These are phyloP conservation scores for Pseudochirops cupreus DNA, from an alignment of 2,797 vertebrate species.

Conservation along the genomic window DNA sequence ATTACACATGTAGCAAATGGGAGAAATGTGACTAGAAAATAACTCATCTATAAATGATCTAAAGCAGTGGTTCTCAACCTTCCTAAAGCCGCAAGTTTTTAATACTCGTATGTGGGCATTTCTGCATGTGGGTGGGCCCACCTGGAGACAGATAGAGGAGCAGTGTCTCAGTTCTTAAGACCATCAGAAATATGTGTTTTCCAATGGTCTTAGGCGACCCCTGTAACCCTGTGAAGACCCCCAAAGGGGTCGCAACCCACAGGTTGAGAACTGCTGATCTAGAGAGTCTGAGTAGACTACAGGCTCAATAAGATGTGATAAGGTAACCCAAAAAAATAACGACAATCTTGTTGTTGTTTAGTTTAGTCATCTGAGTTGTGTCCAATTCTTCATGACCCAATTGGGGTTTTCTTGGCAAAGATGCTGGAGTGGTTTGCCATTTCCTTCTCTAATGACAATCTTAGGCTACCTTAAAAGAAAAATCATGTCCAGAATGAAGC, in stretches of 20 bases:
- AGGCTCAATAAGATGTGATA: not conserved
- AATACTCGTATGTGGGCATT: too few species aligned
- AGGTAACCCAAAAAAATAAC: not conserved
- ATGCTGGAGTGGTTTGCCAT: not conserved
- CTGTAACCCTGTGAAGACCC: too few species aligned
- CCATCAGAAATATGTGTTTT: too few species aligned
- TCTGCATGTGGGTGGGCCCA: too few species aligned
- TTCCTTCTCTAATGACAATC: not conserved
- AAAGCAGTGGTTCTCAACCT: too few species aligned
- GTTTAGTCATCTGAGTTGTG: not conserved
- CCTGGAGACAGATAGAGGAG: too few species aligned
- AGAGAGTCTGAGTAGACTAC: not conserved
- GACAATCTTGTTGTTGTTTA: not conserved
- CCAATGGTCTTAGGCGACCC: too few species aligned
- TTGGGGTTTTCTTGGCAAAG: not conserved
- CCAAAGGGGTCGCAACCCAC: too few species aligned
- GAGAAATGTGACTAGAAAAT: not conserved
- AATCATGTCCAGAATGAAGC: not conserved
- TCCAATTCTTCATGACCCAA: not conserved
- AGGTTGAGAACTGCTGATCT: too few species aligned
- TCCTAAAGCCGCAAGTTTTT: too few species aligned
- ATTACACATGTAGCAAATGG: not conserved
- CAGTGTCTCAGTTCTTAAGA: too few species aligned
- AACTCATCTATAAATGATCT: not conserved
- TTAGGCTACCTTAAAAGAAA: not conserved